These are phyloP conservation scores for Sinopyrophorus schimmeli DNA, from an alignment of 2,888 invertebrate genomes.

Conservation along the genomic window DNA sequence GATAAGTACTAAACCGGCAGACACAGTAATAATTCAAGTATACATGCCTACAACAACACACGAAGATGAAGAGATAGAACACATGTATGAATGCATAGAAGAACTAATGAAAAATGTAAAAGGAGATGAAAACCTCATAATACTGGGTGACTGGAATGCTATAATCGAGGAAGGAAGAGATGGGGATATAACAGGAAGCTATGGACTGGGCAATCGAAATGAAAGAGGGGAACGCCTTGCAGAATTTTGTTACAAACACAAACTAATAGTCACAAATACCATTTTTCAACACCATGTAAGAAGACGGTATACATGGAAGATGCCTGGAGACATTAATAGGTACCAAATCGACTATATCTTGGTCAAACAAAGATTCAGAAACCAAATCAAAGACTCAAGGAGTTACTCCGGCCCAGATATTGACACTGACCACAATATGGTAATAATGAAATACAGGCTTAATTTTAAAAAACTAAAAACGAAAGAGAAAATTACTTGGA, in stretches of 20 bases:
- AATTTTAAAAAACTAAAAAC: conserved; percentile 10
- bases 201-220: conserved; percentile 5
- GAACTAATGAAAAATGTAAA: conserved; percentile 2
- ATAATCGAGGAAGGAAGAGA: conserved; percentile 1
- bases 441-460: conserved; percentile 4
- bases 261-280: conserved; percentile 10
- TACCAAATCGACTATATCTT: conserved; percentile 21
- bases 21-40: conserved; percentile 7
- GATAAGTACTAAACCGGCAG: background rate
- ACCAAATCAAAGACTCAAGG: conserved; percentile 12
- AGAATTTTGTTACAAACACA: conserved; percentile 4
- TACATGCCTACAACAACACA: conserved; percentile 6
- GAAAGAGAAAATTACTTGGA: background rate
- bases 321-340: conserved; percentile 8
- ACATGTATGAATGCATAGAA: conserved; percentile 1
- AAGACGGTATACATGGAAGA: conserved; percentile 18
- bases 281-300: conserved; percentile 5
- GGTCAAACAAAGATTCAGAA: conserved; percentile 8
- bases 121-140: conserved; percentile 7
- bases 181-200: conserved; percentile 2
- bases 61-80: conserved; percentile 3
- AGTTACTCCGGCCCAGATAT: conserved; percentile 10
- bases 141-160: conserved; percentile 6
- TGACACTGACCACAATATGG: conserved; percentile 4
- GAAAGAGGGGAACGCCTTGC: conserved; percentile 4